phyloP scores from a whole-genome alignment of 2,888 invertebrate genomes.

The Dynastes hyllus region DNA sequence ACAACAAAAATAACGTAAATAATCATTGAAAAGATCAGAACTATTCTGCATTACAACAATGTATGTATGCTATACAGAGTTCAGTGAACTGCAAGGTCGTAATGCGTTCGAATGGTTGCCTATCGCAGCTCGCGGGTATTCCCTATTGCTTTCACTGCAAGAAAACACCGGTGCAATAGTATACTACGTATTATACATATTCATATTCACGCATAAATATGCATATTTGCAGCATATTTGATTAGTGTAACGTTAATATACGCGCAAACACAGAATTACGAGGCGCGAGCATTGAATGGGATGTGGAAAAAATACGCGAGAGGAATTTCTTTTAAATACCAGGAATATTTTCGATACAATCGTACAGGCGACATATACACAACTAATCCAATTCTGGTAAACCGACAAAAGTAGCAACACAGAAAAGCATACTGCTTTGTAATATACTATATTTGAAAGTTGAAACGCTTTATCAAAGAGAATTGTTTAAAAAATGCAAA shows the following conservation, averaged over 20 bases:
- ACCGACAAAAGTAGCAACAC: no score
- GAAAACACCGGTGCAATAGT: constrained; percentile 19
- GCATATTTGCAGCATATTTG: constrained; percentile 28
- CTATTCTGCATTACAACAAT: constrained; percentile 30
- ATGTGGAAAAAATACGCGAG: neutral
- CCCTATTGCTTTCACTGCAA: constrained; percentile 55
- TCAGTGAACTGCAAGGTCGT: constrained; percentile 58
- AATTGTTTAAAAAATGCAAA: no score
- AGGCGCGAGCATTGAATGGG: neutral
- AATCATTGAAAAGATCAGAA: constrained; percentile 43
- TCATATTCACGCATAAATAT: constrained; percentile 12
- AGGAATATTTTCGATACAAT: no score
- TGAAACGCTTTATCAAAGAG: no score
- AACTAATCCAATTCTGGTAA: no score
- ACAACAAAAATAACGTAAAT: constrained; percentile 35
- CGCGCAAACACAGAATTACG: constrained; percentile 8
- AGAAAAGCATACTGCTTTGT: no score
- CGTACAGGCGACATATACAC: no score
- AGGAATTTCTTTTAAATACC: neutral
- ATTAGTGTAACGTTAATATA: constrained; percentile 28
- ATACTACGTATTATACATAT: constrained; percentile 12
- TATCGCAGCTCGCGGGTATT: constrained; percentile 48
- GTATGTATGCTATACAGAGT: constrained; percentile 40
- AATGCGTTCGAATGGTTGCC: constrained; percentile 53
- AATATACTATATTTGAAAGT: no score